Evolutionary conservation across 2,113 vertebrate species (phyloP).

Genomic region (Indicator indicator): DNA sequence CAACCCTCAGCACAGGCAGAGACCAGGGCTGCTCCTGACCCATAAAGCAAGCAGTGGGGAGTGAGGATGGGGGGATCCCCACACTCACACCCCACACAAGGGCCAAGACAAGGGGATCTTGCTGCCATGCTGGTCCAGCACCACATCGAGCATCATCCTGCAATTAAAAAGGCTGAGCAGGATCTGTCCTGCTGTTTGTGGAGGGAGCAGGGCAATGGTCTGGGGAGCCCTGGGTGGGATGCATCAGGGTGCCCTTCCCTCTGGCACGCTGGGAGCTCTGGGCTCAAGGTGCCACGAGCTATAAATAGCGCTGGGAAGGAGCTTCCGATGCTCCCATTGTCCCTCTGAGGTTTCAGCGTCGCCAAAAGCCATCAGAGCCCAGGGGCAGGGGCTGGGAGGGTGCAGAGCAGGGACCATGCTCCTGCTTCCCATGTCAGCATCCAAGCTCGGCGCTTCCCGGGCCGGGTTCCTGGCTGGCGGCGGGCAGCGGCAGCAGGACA

Average conservation of each 20-base stretch:
- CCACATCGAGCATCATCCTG: neutral
- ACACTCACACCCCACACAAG: fast-evolving
- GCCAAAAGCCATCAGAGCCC: neutral
- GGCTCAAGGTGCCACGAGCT: fast-evolving
- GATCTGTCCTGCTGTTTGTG: neutral
- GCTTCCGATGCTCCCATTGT: neutral
- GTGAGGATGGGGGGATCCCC: fast-evolving
- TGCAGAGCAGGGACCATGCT: fast-evolving
- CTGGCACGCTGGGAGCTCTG: fast-evolving
- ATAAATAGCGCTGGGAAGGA: neutral
- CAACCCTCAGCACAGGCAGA: neutral
- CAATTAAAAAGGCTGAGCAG: fast-evolving
- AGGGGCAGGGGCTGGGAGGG: neutral
- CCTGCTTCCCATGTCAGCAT: neutral
- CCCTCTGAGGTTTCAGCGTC: neutral
- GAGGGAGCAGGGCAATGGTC: neutral
- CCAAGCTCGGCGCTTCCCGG: neutral
- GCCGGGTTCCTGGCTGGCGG: neutral
- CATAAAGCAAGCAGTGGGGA: fast-evolving
- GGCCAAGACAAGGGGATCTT: fast-evolving
- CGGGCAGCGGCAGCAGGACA: constrained; percentile 38
- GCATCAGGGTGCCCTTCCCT: fast-evolving
- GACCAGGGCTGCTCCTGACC: neutral
- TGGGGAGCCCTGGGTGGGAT: fast-evolving
- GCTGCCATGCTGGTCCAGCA: fast-evolving